phyloP scores from a whole-genome alignment of 2,797 vertebrate species.

The Emys orbicularis region DNA sequence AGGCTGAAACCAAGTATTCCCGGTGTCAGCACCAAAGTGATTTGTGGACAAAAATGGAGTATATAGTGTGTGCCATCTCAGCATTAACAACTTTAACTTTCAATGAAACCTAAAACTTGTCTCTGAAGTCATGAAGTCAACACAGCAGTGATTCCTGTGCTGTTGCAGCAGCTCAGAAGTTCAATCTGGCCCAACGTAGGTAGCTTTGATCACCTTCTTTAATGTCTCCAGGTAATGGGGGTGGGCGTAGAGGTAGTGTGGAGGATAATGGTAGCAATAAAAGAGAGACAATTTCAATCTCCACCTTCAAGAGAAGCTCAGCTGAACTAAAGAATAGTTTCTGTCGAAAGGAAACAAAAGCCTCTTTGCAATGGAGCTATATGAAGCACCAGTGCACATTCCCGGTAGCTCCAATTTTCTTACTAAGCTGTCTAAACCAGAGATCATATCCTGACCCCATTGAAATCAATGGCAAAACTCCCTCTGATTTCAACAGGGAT shows the following conservation, averaged over 20 bases:
- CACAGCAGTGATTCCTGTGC: not conserved
- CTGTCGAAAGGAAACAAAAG: conserved; percentile 3
- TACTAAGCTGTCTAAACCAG: not conserved
- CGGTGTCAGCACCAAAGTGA: conserved; percentile 3
- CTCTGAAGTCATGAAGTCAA: conserved; percentile 20
- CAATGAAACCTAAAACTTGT: not conserved
- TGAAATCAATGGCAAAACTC: not conserved
- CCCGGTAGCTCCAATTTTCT: not conserved
- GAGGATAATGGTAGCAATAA: not conserved
- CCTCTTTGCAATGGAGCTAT: not conserved
- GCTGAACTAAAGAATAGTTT: not conserved
- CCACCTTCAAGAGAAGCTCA: not conserved
- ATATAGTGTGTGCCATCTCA: not conserved
- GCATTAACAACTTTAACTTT: conserved; percentile 12
- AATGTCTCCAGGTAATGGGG: not conserved
- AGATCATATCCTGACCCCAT: not conserved
- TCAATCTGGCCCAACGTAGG: conserved; percentile 3
- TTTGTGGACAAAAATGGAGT: conserved; percentile 5
- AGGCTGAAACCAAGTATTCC: conserved; percentile 7
- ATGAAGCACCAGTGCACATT: not conserved
- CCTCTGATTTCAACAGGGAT: not conserved
- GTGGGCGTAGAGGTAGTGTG: not conserved
- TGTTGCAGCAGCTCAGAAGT: not conserved
- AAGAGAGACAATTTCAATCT: too few relatives aligned
- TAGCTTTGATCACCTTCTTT: not conserved